A percentile compares a stretch with the other conserved stretches of the same genome.
phyloP scores from a whole-genome alignment of 2,888 invertebrate genomes.

The Drosophila ezoana region DNA sequence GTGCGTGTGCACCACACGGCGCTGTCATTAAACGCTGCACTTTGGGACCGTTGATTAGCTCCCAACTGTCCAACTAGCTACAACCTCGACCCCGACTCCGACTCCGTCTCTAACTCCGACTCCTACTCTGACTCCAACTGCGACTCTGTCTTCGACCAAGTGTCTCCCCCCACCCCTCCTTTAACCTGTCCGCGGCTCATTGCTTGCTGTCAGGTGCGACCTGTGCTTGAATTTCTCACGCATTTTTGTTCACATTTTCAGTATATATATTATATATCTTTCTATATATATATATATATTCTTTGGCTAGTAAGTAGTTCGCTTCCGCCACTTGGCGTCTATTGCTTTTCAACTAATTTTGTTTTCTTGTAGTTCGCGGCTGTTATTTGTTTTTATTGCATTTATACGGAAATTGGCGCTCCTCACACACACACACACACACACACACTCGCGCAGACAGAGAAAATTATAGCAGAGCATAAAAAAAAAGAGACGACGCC shows the following conservation, averaged over 20 bases:
- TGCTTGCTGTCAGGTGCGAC: slow-evolving; percentile 57
- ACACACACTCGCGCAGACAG: neutral
- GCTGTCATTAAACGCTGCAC: slow-evolving; percentile 16
- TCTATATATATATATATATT: slow-evolving; percentile 1
- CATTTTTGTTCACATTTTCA: slow-evolving; percentile 52
- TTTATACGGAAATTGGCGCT: slow-evolving; percentile 82
- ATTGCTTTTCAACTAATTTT: slow-evolving; percentile 74
- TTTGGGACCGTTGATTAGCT: slow-evolving; percentile 4
- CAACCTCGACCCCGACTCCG: no score
- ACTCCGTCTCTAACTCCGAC: neutral
- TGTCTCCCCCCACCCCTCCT: neutral
- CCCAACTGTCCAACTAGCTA: neutral
- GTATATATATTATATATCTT: neutral
- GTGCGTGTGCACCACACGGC: neutral
- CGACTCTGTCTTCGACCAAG: neutral
- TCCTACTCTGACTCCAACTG: neutral
- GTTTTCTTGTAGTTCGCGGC: slow-evolving; percentile 77
- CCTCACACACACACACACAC: slow-evolving; percentile 29
- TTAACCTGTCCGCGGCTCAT: slow-evolving; percentile 30
- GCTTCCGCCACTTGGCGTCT: slow-evolving; percentile 72
- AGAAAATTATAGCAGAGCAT: slow-evolving; percentile 53
- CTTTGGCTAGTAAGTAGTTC: slow-evolving; percentile 42
- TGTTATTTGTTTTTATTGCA: slow-evolving; percentile 81
- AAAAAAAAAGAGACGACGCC: slow-evolving; percentile 38
- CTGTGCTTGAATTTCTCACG: slow-evolving; percentile 67